Conservation (phyloP, 2,113 vertebrate species). For the Pica pica region DNA sequence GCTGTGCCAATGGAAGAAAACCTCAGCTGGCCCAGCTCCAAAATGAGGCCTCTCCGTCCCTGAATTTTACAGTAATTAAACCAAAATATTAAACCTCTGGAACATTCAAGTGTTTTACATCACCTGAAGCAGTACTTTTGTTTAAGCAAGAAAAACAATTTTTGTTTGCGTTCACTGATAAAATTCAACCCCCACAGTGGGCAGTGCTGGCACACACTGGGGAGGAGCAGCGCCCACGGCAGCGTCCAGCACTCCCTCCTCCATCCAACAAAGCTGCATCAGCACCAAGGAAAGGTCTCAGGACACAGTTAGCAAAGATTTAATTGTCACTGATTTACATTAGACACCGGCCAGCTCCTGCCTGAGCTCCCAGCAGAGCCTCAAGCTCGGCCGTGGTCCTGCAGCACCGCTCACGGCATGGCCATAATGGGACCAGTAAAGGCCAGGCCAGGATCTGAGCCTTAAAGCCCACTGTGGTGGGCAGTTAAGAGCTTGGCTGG, state of each 20-base stretch:
- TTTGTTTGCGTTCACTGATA: background rate
- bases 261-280: background rate
- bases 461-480: background rate
- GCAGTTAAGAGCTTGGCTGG: background rate
- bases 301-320: background rate
- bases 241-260: background rate
- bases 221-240: background rate
- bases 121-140: background rate
- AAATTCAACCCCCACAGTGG: background rate
- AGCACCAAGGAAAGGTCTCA: background rate
- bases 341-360: background rate
- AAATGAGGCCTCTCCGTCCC: background rate
- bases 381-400: background rate
- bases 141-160: background rate
- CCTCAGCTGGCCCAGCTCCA: background rate
- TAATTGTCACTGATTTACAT: background rate
- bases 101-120: background rate
- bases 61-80: background rate
- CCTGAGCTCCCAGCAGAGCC: background rate
- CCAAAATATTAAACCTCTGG: background rate
- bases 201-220: rapidly evolving
- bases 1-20: background rate
- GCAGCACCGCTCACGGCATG: background rate
- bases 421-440: rapidly evolving
- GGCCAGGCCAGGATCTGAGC: background rate